A percentile compares a stretch with the other conserved stretches of the same genome.
Evolutionary conservation across 23 tunicate species (phyloP).

Genomic region (Botrylloides violaceus): DNA sequence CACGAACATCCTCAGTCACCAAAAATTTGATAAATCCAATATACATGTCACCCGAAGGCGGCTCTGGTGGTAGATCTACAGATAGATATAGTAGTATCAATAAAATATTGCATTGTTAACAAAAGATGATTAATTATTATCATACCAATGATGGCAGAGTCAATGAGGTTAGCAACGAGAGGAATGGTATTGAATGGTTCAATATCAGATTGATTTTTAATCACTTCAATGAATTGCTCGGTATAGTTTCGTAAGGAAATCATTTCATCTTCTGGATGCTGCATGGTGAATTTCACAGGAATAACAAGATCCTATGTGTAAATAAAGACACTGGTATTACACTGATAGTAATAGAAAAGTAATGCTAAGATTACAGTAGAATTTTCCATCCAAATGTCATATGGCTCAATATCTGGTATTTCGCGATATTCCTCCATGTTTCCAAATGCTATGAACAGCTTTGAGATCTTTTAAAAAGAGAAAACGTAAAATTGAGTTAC

Average conservation of each 20-base stretch:
- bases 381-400: slow-evolving; percentile 13
- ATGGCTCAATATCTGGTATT: not conserved
- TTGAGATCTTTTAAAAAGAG: not conserved
- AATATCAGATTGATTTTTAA: not conserved
- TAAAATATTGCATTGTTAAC: not conserved
- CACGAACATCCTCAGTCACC: not conserved
- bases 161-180: not conserved
- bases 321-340: too few relatives aligned
- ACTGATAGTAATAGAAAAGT: not conserved
- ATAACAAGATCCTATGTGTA: slow-evolving; percentile 4
- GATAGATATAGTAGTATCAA: not conserved
- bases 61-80: not conserved
- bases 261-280: not conserved
- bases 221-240: not conserved
- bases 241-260: not conserved
- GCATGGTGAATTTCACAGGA: not conserved
- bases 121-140: not conserved
- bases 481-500: not conserved
- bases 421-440: not conserved
- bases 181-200: not conserved
- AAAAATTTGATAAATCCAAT: not conserved
- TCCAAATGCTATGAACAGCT: not conserved
- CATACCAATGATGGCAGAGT: not conserved
- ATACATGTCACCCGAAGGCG: slow-evolving; percentile 1
- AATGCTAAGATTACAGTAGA: not conserved